phyloP scores from a whole-genome alignment of 1,140 invertebrate genomes.

The Cataglyphis hispanica region DNA sequence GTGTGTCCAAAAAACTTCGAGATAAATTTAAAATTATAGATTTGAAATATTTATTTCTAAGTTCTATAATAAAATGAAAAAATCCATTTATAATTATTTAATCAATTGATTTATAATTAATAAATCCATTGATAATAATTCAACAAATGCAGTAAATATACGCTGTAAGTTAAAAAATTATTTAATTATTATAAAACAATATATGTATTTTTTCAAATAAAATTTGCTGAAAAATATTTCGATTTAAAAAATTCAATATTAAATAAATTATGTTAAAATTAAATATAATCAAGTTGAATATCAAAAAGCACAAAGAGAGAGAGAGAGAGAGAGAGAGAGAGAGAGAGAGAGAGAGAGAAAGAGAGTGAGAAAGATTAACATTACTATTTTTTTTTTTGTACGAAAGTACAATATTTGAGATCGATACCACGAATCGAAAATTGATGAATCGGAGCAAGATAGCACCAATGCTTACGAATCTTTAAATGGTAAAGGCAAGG shows the following conservation, averaged over 20 bases:
- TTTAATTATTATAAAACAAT: not conserved
- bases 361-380: not conserved
- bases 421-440: conserved; percentile 34
- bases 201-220: not conserved
- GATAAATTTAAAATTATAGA: conserved; percentile 2
- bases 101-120: too few relatives aligned
- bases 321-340: too few relatives aligned
- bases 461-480: conserved; percentile 27
- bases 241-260: not conserved
- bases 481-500: conserved; percentile 54
- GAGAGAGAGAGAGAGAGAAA: too few relatives aligned
- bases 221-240: not conserved
- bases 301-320: not conserved
- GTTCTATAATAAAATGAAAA: not conserved
- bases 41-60: conserved; percentile 1
- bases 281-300: conserved; percentile 7
- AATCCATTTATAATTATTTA: not conserved
- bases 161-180: not conserved
- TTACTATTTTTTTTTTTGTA: not conserved
- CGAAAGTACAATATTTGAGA: not conserved
- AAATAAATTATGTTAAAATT: not conserved
- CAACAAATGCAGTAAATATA: not conserved
- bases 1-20: not conserved
- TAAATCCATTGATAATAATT: not conserved
- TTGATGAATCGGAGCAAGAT: conserved; percentile 31